phyloP scores from a whole-genome alignment of 1,140 invertebrate species.

The Drosophila nikananu region DNA sequence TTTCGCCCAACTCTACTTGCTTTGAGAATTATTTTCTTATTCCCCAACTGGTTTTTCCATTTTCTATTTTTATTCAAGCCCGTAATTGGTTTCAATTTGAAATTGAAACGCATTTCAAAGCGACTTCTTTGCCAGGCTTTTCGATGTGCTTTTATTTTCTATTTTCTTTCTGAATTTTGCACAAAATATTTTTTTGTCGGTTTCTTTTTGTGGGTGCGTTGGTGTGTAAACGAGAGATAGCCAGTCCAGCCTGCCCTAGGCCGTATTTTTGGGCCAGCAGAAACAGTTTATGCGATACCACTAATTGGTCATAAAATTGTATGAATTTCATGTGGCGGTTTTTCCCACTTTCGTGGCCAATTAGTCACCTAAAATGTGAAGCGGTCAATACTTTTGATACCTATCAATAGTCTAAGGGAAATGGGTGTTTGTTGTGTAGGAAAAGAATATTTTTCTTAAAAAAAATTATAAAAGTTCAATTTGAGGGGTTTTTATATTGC shows the following conservation, averaged over 20 bases:
- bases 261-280: constrained; percentile 15
- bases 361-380: constrained; percentile 46
- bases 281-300: constrained; percentile 49
- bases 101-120: constrained; percentile 50
- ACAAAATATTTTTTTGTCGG: constrained; percentile 2
- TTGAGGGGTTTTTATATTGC: too few relatives aligned
- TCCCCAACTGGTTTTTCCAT: constrained; percentile 8
- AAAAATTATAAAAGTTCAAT: background rate
- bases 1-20: constrained; percentile 35
- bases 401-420: background rate
- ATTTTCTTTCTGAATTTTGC: constrained; percentile 1
- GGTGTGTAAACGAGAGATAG: constrained; percentile 1
- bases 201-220: constrained; percentile 4
- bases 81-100: constrained; percentile 51
- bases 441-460: background rate
- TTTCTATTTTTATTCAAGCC: constrained; percentile 19
- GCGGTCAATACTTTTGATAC: constrained; percentile 26
- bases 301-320: constrained; percentile 55
- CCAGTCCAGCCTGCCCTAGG: constrained; percentile 13
- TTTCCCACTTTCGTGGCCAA: constrained; percentile 49
- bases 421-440: background rate
- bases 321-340: constrained; percentile 47
- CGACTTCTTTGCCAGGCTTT: constrained; percentile 16
- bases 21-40: constrained; percentile 50
- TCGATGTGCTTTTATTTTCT: constrained; percentile 8